Evolutionary conservation across 2,797 vertebrate species (phyloP), one percentile per base, ranked within the genome.

Genomic region (Rhodeus uyekii): DNA sequence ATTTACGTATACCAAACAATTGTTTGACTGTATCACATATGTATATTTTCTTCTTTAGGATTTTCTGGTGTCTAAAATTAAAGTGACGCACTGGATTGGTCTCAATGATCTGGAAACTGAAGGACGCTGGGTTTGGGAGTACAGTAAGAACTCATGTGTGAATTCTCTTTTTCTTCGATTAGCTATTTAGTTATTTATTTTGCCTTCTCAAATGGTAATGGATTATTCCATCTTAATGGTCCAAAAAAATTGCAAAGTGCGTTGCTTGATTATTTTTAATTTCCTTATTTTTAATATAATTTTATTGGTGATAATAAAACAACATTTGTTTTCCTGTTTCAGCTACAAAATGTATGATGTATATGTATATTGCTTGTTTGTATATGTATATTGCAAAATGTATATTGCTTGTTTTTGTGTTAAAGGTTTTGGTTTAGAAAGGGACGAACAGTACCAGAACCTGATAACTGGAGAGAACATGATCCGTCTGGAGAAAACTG

Each of bases 401-500:
- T n/a, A n/a, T n/a, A n/a, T n/a, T n/a, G n/a, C n/a, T n/a, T n/a
- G n/a, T n/a, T n/a, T n/a, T n/a, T n/a, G n/a, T n/a, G n/a, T n/a
- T n/a, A n/a, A n/a, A 71, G 68, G 68, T 71, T 32, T 16, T 71
- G 68, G 68, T 71, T 16, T 6, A 27, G 8, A 24, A 78, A 68
- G 61, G 1, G 27, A 18, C 6, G 3, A 8, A 67, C 8, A 14
- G n/a, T n/a, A n/a, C n/a, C n/a, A 44, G 22, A 19, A 32, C 61
- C 85, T 32, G 83, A 86, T 39, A 79, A 86, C 64, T 84, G 55
- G 83, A 72, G 8, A n/a, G 1, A 32, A 19, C 2, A 46, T 8
- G 42, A 84, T 18, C 22, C 50, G 13, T 34, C 61, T 34, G 85
- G 82, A 46, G 86, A 85, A 67, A 36, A 87, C 58, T 85, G 86